Percentiles rank a stretch among this genome's conserved stretches.
These are phyloP conservation scores for Xanthia togata DNA, from an alignment of 2,888 invertebrate genomes.

Conservation along the genomic window DNA sequence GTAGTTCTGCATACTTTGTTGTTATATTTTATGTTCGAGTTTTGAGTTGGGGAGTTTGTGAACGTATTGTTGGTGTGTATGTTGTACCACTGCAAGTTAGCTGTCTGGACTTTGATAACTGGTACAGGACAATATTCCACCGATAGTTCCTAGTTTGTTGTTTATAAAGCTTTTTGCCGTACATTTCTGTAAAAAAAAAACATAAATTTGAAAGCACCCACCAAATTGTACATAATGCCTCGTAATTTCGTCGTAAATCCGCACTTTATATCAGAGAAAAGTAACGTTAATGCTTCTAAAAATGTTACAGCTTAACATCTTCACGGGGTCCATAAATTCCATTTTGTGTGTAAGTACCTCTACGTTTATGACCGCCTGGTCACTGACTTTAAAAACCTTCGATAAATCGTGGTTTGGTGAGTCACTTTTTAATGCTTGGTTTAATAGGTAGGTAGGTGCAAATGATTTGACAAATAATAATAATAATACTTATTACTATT, in stretches of 20 bases:
- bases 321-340: constrained; percentile 71
- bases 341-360: constrained; percentile 58
- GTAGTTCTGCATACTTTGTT: constrained; percentile 53
- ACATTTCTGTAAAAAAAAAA: constrained; percentile 10
- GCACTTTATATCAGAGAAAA: constrained; percentile 49
- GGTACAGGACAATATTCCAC: neutral
- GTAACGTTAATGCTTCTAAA: constrained; percentile 59
- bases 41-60: constrained; percentile 20
- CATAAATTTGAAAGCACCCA: constrained; percentile 15
- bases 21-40: constrained; percentile 40
- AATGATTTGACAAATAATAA: neutral
- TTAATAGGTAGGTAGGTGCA: too few species aligned
- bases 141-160: neutral
- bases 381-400: constrained; percentile 12
- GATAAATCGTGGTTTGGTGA: constrained; percentile 12
- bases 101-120: neutral
- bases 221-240: constrained; percentile 49
- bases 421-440: neutral
- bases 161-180: constrained; percentile 7
- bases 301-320: constrained; percentile 71
- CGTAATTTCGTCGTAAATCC: constrained; percentile 48
- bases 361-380: constrained; percentile 43
- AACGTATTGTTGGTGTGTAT: constrained; percentile 23
- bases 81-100: constrained; percentile 12
- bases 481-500: too few species aligned